These are phyloP conservation scores for Acrocyrtus sp. DNA, from an alignment of 2,888 invertebrate genomes.

Conservation along the genomic window DNA sequence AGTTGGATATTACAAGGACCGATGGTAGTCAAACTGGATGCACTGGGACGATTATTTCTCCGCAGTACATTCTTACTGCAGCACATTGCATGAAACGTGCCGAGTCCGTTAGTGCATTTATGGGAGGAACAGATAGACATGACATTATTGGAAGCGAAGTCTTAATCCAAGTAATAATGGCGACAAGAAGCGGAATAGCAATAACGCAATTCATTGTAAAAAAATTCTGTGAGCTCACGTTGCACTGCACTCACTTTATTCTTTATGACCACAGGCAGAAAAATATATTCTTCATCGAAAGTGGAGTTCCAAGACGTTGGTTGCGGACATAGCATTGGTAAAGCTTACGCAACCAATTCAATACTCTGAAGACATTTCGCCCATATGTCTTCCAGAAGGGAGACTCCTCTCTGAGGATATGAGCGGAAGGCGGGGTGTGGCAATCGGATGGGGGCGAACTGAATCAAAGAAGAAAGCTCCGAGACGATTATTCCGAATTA, in stretches of 20 bases:
- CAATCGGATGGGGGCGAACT: conserved; percentile 62
- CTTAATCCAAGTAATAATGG: conserved; percentile 56
- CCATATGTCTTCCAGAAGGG: conserved; percentile 61
- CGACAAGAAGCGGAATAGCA: too few species aligned
- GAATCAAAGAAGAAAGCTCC: conserved; percentile 60
- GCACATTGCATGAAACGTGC: conserved; percentile 60
- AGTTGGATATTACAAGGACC: conserved; percentile 60
- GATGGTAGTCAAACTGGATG: conserved; percentile 62
- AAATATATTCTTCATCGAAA: conserved; percentile 61
- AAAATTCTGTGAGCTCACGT: too few species aligned
- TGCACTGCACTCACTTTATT: too few species aligned
- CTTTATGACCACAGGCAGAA: conserved; percentile 58
- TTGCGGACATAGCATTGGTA: conserved; percentile 60
- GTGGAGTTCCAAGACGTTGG: conserved; percentile 59
- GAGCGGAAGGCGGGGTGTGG: conserved; percentile 56
- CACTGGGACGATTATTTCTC: conserved; percentile 58
- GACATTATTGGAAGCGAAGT: conserved; percentile 59
- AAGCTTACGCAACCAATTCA: conserved; percentile 59
- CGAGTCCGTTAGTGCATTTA: conserved; percentile 60
- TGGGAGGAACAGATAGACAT: conserved; percentile 61
- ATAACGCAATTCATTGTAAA: too few species aligned
- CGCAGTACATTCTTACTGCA: conserved; percentile 58
- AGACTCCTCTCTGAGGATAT: conserved; percentile 54
- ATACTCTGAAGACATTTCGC: conserved; percentile 59
- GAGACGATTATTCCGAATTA: conserved; percentile 54